phyloP scores from a whole-genome alignment of 2,888 invertebrate species.

The Pyralis farinalis region DNA sequence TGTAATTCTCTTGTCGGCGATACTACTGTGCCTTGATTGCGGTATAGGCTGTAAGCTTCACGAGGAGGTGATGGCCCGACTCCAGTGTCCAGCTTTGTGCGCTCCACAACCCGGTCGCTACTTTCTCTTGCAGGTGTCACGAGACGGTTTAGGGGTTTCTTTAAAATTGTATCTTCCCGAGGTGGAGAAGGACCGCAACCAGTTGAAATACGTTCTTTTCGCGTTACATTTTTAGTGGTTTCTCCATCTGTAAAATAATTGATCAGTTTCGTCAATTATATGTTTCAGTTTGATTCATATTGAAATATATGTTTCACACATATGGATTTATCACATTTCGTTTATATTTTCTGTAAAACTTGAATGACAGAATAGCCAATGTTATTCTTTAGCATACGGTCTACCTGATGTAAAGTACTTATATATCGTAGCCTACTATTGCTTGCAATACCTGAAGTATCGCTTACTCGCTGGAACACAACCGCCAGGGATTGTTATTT shows the following conservation, averaged over 20 bases:
- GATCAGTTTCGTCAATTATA: too few relatives aligned
- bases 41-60: slow-evolving; percentile 30
- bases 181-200: slow-evolving; percentile 85
- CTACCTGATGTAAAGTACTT: too few relatives aligned
- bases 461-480: too few relatives aligned
- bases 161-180: slow-evolving; percentile 48
- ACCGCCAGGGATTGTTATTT: too few relatives aligned
- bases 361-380: too few relatives aligned
- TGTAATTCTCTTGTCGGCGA: slow-evolving; percentile 31
- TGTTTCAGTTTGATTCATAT: too few relatives aligned
- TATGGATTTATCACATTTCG: too few relatives aligned
- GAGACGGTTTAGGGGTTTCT: slow-evolving; percentile 37
- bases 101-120: slow-evolving; percentile 23
- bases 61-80: slow-evolving; percentile 68
- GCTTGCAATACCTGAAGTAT: too few relatives aligned
- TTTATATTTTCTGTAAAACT: too few relatives aligned
- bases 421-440: too few relatives aligned
- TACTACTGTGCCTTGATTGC: slow-evolving; percentile 23
- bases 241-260: slow-evolving; percentile 30
- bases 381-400: too few relatives aligned
- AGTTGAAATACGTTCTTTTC: slow-evolving; percentile 68
- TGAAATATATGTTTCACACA: too few relatives aligned
- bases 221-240: slow-evolving; percentile 40
- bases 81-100: slow-evolving; percentile 54
- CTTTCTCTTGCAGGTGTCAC: slow-evolving; percentile 72